phyloP scores from a whole-genome alignment of 2,888 invertebrate genomes.

The Erebia aethiops region DNA sequence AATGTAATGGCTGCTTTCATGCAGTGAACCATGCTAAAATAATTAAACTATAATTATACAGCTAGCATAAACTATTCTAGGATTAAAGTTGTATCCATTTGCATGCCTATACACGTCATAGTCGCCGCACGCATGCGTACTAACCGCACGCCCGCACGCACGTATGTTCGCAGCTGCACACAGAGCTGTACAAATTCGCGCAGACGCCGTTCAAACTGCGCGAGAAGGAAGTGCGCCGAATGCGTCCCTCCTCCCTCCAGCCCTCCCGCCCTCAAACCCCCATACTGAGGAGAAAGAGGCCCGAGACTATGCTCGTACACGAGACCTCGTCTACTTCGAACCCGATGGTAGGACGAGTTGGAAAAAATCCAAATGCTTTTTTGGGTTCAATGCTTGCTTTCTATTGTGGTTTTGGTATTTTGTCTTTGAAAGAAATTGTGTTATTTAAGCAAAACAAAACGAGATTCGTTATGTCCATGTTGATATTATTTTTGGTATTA shows the following conservation, averaged over 20 bases:
- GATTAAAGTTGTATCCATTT: neutral
- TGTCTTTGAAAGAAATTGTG: neutral
- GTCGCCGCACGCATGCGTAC: constrained; percentile 3
- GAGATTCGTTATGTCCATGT: too few species aligned
- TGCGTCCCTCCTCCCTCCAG: constrained; percentile 54
- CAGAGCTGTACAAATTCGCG: constrained; percentile 65
- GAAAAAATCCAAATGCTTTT: neutral
- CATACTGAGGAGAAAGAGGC: constrained; percentile 41
- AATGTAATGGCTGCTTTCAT: too few species aligned
- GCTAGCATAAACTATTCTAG: neutral
- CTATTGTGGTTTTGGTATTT: neutral
- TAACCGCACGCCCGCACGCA: constrained; percentile 28
- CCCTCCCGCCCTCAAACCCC: constrained; percentile 51
- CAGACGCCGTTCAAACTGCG: constrained; percentile 46
- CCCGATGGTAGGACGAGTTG: constrained; percentile 47
- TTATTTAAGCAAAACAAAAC: too few species aligned
- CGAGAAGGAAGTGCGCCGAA: constrained; percentile 35
- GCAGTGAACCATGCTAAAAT: too few species aligned
- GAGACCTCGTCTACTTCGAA: constrained; percentile 48
- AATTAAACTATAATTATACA: too few species aligned
- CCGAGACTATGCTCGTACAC: constrained; percentile 53
- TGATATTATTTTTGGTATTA: neutral
- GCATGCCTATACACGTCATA: constrained; percentile 5
- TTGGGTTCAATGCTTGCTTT: neutral
- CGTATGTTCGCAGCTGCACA: constrained; percentile 65